A percentile compares a stretch with the other conserved stretches of the same genome.
Conservation (phyloP, 2,113 vertebrate species). For the Sphyrna mokarran region DNA sequence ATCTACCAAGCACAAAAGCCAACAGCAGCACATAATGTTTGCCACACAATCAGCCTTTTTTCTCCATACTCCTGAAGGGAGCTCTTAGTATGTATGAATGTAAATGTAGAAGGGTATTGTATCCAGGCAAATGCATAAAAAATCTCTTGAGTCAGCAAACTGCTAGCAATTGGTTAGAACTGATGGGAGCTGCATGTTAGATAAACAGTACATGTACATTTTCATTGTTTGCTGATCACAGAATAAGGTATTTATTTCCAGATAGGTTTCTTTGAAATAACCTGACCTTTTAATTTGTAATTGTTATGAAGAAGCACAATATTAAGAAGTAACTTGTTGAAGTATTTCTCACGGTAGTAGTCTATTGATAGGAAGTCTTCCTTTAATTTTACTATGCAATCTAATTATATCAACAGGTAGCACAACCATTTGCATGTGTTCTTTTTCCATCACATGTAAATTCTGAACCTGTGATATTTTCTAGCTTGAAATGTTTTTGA, state of each 20-base stretch:
- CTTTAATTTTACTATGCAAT: neutral
- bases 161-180: neutral
- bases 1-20: neutral
- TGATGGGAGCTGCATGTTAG: neutral
- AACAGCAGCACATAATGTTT: neutral
- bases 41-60: neutral
- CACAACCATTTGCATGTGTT: neutral
- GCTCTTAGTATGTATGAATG: neutral
- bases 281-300: neutral
- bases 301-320: neutral
- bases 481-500: neutral
- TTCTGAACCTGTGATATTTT: neutral
- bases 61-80: neutral
- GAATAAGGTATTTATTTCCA: neutral
- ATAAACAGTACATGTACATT: neutral
- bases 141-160: neutral
- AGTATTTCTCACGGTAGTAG: neutral
- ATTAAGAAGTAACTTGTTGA: neutral
- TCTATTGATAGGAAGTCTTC: neutral
- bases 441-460: conserved; percentile 11
- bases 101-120: neutral
- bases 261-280: neutral
- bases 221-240: neutral
- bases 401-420: neutral
- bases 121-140: neutral